Conservation (phyloP, 1,140 invertebrate species). For the Drosophila sproati region DNA sequence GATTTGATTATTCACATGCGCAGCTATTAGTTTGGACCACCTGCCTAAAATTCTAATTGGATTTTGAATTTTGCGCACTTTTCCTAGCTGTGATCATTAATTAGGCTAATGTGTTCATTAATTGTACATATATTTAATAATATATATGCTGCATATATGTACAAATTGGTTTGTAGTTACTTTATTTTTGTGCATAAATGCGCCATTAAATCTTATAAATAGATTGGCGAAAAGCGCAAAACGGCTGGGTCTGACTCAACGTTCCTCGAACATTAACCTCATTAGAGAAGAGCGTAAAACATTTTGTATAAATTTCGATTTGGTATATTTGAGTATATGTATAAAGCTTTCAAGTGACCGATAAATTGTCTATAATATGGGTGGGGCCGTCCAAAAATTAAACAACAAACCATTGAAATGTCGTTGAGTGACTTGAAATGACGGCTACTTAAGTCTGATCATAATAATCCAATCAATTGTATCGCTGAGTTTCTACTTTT, state of each 20-base stretch:
- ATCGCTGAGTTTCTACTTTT: not conserved
- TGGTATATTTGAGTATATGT: slow-evolving; percentile 22
- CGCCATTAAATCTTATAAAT: slow-evolving; percentile 79
- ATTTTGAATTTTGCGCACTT: slow-evolving; percentile 30
- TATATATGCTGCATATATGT: slow-evolving; percentile 24
- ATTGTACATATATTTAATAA: slow-evolving; percentile 21
- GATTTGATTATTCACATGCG: not conserved
- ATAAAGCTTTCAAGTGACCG: slow-evolving; percentile 42
- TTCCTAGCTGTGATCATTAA: slow-evolving; percentile 21
- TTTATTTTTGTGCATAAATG: slow-evolving; percentile 80
- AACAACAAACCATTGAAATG: slow-evolving; percentile 20
- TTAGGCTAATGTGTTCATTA: slow-evolving; percentile 41
- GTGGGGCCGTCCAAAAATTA: slow-evolving; percentile 21
- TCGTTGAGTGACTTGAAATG: slow-evolving; percentile 4
- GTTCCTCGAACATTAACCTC: slow-evolving; percentile 79
- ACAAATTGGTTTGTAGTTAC: slow-evolving; percentile 65
- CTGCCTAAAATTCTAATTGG: slow-evolving; percentile 54
- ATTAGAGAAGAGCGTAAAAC: slow-evolving; percentile 70
- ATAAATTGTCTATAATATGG: slow-evolving; percentile 34
- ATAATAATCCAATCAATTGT: not conserved
- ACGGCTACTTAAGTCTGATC: not conserved
- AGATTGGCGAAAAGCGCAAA: slow-evolving; percentile 73
- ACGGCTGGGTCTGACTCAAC: slow-evolving; percentile 66
- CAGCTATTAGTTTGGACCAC: slow-evolving; percentile 48
- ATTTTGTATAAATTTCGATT: slow-evolving; percentile 44